phyloP scores from a whole-genome alignment of 2,797 vertebrate genomes.

The Leptodactylus fallax region DNA sequence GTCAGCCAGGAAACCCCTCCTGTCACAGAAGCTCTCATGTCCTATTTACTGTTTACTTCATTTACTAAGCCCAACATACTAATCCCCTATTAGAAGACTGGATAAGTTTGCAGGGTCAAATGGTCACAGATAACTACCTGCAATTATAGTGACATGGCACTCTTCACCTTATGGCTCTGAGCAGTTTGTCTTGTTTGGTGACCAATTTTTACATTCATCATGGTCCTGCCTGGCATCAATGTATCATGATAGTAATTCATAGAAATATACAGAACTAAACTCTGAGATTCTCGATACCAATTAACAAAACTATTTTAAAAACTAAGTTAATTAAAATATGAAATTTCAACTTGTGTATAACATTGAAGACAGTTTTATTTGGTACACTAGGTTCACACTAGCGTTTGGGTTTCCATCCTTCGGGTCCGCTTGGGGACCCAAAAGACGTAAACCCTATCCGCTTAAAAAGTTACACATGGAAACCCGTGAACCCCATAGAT shows the following conservation, averaged over 20 bases:
- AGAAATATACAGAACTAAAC: not conserved
- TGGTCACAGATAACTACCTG: slow-evolving; percentile 40
- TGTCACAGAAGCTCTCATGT: slow-evolving; percentile 33
- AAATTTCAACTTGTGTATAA: too few species aligned
- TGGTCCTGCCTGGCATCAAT: slow-evolving; percentile 4
- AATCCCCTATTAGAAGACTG: slow-evolving; percentile 50
- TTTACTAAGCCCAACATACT: slow-evolving; percentile 44
- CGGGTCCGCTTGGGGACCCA: too few species aligned
- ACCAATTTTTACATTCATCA: slow-evolving; percentile 23
- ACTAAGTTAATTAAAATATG: too few species aligned
- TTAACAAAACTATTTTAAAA: not conserved
- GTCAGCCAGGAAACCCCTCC: slow-evolving; percentile 35
- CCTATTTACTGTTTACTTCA: slow-evolving; percentile 48
- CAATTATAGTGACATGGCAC: slow-evolving; percentile 22
- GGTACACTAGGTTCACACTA: too few species aligned
- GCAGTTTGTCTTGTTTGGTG: slow-evolving; percentile 31
- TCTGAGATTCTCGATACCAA: not conserved
- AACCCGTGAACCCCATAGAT: too few species aligned
- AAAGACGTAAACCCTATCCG: too few species aligned
- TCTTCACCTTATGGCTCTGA: slow-evolving; percentile 29
- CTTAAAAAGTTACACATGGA: too few species aligned
- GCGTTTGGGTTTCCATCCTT: too few species aligned
- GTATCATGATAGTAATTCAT: not conserved
- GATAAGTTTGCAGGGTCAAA: slow-evolving; percentile 44
- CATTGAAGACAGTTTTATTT: too few species aligned